These are phyloP conservation scores for Radopholus similis DNA, from an alignment of 1,140 invertebrate genomes.

Conservation along the genomic window DNA sequence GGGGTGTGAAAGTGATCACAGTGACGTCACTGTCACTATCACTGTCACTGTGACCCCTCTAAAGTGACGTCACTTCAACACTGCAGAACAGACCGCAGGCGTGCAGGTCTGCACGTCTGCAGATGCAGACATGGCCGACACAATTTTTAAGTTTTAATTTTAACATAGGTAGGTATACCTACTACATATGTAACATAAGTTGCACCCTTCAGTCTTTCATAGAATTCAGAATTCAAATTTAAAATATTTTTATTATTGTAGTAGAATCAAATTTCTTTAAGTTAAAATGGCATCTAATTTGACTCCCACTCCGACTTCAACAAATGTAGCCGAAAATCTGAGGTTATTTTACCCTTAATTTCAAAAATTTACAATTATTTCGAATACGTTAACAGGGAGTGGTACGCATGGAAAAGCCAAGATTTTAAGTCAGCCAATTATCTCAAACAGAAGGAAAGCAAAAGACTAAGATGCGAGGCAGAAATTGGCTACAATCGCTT, in stretches of 20 bases:
- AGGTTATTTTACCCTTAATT: neutral
- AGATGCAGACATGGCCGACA: too few relatives aligned
- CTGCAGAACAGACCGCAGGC: too few relatives aligned
- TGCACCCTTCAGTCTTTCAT: neutral
- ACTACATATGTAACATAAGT: too few relatives aligned
- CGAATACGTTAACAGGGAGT: neutral
- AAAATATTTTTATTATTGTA: neutral
- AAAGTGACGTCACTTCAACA: too few relatives aligned
- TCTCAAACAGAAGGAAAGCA: neutral
- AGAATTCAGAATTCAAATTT: neutral
- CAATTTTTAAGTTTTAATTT: too few relatives aligned
- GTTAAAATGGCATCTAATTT: neutral
- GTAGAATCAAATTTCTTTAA: too few relatives aligned
- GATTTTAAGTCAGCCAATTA: constrained; percentile 13
- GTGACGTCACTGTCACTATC: too few relatives aligned
- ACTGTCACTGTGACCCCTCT: too few relatives aligned
- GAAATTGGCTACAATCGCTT: neutral
- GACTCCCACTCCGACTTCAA: neutral
- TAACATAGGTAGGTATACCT: too few relatives aligned
- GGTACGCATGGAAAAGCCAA: constrained; percentile 7
- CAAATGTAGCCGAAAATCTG: neutral
- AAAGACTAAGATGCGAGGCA: neutral
- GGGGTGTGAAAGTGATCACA: too few relatives aligned
- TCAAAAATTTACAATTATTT: neutral
- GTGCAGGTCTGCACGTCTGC: too few relatives aligned